These are phyloP conservation scores for Astropecten irregularis DNA, from an alignment of 53 echinoderm and acorn worm genomes.

Conservation along the genomic window DNA sequence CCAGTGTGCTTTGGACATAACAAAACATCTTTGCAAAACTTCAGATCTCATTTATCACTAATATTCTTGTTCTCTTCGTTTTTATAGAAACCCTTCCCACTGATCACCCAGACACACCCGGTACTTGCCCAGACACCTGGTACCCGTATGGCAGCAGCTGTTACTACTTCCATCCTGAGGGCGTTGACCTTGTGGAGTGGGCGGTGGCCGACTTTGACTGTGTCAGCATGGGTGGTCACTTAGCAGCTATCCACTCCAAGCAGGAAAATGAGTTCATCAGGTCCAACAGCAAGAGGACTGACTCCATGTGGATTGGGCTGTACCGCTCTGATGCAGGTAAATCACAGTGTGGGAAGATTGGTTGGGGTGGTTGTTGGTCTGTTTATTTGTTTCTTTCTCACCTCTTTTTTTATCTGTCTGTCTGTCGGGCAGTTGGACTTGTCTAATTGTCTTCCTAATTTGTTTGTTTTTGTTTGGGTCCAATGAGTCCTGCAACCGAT, in stretches of 20 bases:
- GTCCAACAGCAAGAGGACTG: slow-evolving; percentile 12
- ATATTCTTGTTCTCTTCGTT: too few species aligned
- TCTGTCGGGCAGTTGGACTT: too few species aligned
- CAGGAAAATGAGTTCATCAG: slow-evolving; percentile 71
- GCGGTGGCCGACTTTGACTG: slow-evolving; percentile 82
- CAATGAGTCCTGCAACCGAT: too few species aligned
- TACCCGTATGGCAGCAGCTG: slow-evolving; percentile 70
- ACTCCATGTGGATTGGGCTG: slow-evolving; percentile 78
- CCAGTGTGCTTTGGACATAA: too few species aligned
- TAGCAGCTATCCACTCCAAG: slow-evolving; percentile 69
- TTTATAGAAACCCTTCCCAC: slow-evolving; percentile 71
- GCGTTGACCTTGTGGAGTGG: slow-evolving; percentile 59
- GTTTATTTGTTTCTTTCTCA: neutral
- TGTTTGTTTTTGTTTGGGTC: too few species aligned
- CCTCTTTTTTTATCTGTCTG: too few species aligned
- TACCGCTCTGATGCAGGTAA: slow-evolving; percentile 73
- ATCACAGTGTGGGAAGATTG: neutral
- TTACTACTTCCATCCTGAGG: slow-evolving; percentile 57
- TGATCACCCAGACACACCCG: slow-evolving; percentile 77
- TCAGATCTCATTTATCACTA: too few species aligned
- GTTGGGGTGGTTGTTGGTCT: neutral
- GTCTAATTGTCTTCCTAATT: too few species aligned
- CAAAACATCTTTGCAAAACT: too few species aligned
- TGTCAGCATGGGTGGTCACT: slow-evolving; percentile 51
- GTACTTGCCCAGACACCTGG: slow-evolving; percentile 78